A percentile compares a stretch with the other conserved stretches of the same genome.
These are phyloP conservation scores for Diadegma fenestrale DNA, from an alignment of 2,888 invertebrate species.

Conservation along the genomic window DNA sequence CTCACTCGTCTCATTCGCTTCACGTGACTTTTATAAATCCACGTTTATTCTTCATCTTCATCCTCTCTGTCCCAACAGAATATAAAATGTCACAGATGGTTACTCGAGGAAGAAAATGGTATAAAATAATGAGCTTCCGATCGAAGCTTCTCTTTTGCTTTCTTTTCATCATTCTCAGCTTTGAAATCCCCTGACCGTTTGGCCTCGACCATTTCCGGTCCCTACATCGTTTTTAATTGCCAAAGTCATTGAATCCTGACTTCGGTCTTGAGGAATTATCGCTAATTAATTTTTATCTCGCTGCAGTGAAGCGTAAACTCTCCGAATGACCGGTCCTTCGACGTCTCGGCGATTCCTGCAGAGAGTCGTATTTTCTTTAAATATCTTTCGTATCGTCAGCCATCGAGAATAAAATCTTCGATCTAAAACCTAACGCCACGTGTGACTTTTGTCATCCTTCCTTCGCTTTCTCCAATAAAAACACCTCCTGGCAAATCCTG, in stretches of 20 bases:
- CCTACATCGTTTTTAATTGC: neutral
- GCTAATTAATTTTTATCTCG: neutral
- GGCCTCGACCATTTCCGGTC: no score
- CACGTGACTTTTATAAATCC: constrained; percentile 31
- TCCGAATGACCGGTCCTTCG: neutral
- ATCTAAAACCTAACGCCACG: neutral
- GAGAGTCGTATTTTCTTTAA: neutral
- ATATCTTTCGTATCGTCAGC: neutral
- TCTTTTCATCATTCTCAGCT: neutral
- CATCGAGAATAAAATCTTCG: neutral
- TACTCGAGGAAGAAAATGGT: neutral
- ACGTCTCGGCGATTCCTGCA: neutral
- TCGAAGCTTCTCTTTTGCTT: neutral
- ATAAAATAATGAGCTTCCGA: constrained; percentile 28
- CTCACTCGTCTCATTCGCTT: constrained; percentile 12
- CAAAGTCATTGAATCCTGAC: neutral
- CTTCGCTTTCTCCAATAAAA: neutral
- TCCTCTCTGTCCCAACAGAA: neutral
- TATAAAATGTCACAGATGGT: constrained; percentile 14
- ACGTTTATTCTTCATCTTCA: neutral
- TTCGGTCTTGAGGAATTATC: neutral
- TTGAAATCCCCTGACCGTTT: no score
- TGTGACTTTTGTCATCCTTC: constrained; percentile 10
- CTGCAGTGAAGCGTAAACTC: neutral
- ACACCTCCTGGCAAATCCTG: constrained; percentile 31